Base-by-base conservation (phyloP, 2,113 vertebrate genomes). In the Scatophagus argus region DNA sequence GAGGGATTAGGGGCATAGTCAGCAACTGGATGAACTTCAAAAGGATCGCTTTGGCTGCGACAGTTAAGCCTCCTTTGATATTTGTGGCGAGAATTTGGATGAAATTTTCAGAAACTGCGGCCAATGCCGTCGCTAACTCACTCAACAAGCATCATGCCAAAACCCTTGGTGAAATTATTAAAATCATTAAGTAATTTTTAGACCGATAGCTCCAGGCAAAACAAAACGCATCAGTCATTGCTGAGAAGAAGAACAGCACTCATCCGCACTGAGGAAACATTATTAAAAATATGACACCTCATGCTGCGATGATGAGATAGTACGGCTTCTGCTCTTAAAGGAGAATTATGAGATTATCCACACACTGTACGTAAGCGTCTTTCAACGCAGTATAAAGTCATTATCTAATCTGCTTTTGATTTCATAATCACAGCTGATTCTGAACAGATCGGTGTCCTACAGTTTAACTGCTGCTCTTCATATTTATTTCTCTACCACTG, bases 1-100 rank as follows among this genome's bases (percentile, higher is more conserved):
- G 46, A 41, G 59, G 79, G 79, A 84, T 89, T 79, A 62, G 46
- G 41, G 63, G 65, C 61, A 72, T 56, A 68, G 58, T 77, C 58
- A 54, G 78, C 73, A 75, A 67, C 62, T 91, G 86, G 90, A 78
- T 58, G 34, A 67, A 83, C 81, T 88, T 89, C 88, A 89, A 86
- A 89, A 62, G 76, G 23, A 85, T 52, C 12, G 5, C 58, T 81
- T 78, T 65, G 75, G 69, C 83, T 71, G 55, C 11, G 19, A 78
- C 36, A 19, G 43, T 71, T 76, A 75, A 86, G 78, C 77, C 47
- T 69, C 38, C 71, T 77, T 70, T 79, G 70, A 83, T 85, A 79
- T 81, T 38, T 74, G 52, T 38, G 29, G 47, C 32, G 21, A 77
- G 34, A 76, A 82, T 87, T 73, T 74, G 51, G 73, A 73, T 49